phyloP scores from a whole-genome alignment of 2,113 vertebrate species.

The Prunella himalayana region DNA sequence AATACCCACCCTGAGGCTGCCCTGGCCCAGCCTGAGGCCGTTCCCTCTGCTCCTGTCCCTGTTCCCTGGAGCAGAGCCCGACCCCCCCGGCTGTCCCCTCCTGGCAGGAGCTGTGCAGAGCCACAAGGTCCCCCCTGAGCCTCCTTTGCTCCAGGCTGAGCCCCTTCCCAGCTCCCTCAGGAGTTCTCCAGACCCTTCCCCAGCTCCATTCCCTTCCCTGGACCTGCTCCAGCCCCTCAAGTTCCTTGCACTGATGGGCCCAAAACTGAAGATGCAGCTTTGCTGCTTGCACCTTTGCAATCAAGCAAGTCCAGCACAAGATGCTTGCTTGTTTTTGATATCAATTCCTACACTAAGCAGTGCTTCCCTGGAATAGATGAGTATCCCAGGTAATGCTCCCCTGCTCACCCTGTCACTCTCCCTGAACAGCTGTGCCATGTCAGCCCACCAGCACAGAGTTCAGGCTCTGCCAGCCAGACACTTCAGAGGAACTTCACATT shows the following conservation, averaged over 20 bases:
- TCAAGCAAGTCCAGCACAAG: not conserved
- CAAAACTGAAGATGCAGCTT: not conserved
- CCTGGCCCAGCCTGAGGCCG: not conserved
- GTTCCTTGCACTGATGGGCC: not conserved
- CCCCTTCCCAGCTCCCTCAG: not conserved
- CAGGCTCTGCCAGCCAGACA: not conserved
- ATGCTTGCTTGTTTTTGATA: accelerated
- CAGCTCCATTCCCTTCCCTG: accelerated
- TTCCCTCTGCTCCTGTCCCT: not conserved
- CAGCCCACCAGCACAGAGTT: not conserved
- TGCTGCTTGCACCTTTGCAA: not conserved
- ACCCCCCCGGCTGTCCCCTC: not conserved
- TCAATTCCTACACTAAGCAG: not conserved
- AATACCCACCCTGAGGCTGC: accelerated
- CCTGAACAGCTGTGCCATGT: not conserved
- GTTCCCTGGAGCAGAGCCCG: not conserved
- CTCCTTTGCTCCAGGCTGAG: not conserved
- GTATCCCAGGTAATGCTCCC: not conserved
- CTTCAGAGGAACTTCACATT: not conserved
- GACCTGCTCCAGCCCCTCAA: accelerated
- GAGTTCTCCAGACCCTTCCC: accelerated
- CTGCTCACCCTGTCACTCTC: not conserved
- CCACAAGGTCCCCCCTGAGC: not conserved
- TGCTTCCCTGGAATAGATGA: not conserved
- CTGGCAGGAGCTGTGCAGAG: not conserved